A percentile compares a stretch with the other conserved stretches of the same genome.
Conservation (phyloP, 1,140 invertebrate genomes). For the Drosophila novamexicana region DNA sequence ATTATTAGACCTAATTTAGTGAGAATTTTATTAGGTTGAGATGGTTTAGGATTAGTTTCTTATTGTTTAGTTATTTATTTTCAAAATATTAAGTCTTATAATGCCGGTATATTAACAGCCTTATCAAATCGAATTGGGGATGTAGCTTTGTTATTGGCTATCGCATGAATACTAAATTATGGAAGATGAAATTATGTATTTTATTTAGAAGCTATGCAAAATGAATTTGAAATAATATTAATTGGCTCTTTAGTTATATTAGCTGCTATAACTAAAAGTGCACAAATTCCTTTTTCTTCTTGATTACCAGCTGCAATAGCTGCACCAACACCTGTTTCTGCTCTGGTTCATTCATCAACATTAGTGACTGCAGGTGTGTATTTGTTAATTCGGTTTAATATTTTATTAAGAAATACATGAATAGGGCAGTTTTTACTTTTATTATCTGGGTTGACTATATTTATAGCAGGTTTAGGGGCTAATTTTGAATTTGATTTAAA, state of each 20-base stretch:
- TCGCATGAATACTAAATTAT: constrained; percentile 86
- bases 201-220: constrained; percentile 85
- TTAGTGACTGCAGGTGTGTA: constrained; percentile 90
- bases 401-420: constrained; percentile 71
- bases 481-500: constrained; percentile 60
- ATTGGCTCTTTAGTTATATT: constrained; percentile 85
- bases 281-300: constrained; percentile 89
- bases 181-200: constrained; percentile 84
- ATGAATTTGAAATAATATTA: constrained; percentile 83
- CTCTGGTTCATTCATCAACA: constrained; percentile 84
- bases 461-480: too few species aligned
- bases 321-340: too few species aligned
- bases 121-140: constrained; percentile 88
- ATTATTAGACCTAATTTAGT: constrained; percentile 89
- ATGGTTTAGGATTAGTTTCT: constrained; percentile 88
- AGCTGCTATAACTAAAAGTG: constrained; percentile 89
- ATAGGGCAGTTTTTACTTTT: constrained; percentile 70
- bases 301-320: constrained; percentile 89
- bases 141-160: constrained; percentile 86
- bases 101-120: constrained; percentile 87
- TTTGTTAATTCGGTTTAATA: constrained; percentile 88
- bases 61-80: constrained; percentile 89
- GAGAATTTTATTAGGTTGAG: constrained; percentile 89
- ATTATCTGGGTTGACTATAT: too few species aligned
- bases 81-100: constrained; percentile 84